Conservation (phyloP, 2,797 vertebrate genomes). For the Lycodopsis pacificus region DNA sequence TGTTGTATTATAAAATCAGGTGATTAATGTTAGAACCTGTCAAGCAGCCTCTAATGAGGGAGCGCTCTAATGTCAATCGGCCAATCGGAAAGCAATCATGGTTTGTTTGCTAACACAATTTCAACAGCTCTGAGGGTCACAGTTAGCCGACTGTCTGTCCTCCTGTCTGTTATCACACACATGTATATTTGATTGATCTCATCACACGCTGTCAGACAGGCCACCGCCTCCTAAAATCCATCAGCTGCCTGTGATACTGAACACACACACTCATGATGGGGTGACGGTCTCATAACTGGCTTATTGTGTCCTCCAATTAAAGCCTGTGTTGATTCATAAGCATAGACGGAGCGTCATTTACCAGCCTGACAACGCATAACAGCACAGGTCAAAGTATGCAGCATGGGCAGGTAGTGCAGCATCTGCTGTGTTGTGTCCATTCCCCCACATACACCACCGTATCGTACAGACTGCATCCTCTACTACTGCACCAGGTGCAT, state of each 20-base stretch:
- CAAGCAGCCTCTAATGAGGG: constrained; percentile 3
- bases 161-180: constrained; percentile 32
- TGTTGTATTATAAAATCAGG: constrained; percentile 14
- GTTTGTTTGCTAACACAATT: constrained; percentile 8
- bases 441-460: background rate
- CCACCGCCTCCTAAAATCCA: constrained; percentile 8
- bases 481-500: constrained; percentile 24
- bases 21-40: background rate
- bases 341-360: constrained; percentile 21
- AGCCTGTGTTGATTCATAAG: constrained; percentile 5
- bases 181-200: constrained; percentile 32
- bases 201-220: constrained; percentile 24
- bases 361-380: constrained; percentile 11
- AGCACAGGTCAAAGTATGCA: background rate
- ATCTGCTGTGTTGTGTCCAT: constrained; percentile 3
- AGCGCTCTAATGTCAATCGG: constrained; percentile 11
- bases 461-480: background rate
- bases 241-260: constrained; percentile 25
- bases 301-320: constrained; percentile 12
- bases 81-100: background rate
- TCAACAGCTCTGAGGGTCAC: constrained; percentile 9
- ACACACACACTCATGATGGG: constrained; percentile 5
- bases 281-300: constrained; percentile 15
- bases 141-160: background rate
- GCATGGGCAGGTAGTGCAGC: background rate